A percentile compares a stretch with the other conserved stretches of the same genome.
These are phyloP conservation scores for Myiothlypis chrysogaster DNA, from an alignment of 2,797 vertebrate genomes.

Conservation along the genomic window DNA sequence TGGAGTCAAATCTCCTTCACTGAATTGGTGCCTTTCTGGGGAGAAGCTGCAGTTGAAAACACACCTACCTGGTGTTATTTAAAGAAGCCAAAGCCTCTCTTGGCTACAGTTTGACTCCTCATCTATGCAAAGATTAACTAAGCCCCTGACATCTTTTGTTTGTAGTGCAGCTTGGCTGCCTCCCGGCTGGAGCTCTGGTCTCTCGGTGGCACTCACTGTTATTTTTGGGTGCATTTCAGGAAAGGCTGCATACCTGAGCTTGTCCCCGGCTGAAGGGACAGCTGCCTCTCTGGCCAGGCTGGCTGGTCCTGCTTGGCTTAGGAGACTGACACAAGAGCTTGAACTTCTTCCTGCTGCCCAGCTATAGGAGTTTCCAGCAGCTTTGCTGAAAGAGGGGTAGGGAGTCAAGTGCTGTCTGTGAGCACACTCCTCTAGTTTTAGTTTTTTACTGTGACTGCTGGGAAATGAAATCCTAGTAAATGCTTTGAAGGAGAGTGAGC, in stretches of 20 bases:
- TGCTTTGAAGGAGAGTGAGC: not conserved
- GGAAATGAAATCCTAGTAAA: not conserved
- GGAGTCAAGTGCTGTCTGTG: not conserved
- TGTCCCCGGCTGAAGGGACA: not conserved
- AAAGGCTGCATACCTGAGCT: not conserved
- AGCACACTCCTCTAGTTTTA: not conserved
- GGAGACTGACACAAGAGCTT: not conserved
- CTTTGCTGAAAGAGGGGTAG: not conserved
- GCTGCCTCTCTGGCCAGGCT: not conserved
- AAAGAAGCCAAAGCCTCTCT: not conserved
- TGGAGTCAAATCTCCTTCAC: not conserved
- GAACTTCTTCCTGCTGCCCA: not conserved
- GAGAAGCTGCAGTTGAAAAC: not conserved
- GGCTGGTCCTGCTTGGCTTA: not conserved
- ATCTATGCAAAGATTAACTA: not conserved
- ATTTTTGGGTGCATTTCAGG: conserved; percentile 18
- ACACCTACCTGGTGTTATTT: not conserved
- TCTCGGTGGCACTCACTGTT: conserved; percentile 32
- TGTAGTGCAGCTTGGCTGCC: not conserved
- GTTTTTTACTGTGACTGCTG: not conserved
- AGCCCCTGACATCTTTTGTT: not conserved
- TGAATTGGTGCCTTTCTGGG: not conserved
- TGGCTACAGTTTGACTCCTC: not conserved
- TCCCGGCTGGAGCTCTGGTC: not conserved
- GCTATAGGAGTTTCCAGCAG: not conserved